These are phyloP conservation scores for Petrocephalus schoutedeni DNA, from an alignment of 2,797 vertebrate genomes.

Conservation along the genomic window DNA sequence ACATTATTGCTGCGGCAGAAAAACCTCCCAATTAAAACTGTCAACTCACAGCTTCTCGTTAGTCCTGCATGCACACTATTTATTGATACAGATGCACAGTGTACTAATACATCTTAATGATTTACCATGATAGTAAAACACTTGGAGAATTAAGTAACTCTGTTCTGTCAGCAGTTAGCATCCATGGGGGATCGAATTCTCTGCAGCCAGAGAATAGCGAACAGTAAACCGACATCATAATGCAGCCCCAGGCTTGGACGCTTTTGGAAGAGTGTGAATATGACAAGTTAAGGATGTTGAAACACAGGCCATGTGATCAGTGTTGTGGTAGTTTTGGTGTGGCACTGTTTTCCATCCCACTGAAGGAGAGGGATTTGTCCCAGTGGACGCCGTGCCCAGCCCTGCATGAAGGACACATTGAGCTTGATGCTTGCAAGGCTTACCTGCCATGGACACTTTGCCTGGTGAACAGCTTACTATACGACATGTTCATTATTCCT, in stretches of 20 bases:
- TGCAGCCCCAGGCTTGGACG: background rate
- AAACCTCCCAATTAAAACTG: constrained; percentile 32
- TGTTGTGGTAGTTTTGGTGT: background rate
- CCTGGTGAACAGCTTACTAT: constrained; percentile 23
- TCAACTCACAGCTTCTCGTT: constrained; percentile 27
- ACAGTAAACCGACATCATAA: background rate
- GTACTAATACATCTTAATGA: constrained; percentile 32
- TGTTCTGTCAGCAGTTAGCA: constrained; percentile 21
- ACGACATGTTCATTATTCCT: constrained; percentile 32
- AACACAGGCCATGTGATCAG: background rate
- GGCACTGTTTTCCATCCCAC: background rate
- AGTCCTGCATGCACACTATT: constrained; percentile 30
- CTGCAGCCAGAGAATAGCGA: background rate
- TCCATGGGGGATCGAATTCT: background rate
- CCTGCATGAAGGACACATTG: background rate
- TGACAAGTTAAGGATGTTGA: background rate
- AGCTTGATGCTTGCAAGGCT: constrained; percentile 18
- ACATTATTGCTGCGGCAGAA: constrained; percentile 29
- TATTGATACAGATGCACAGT: constrained; percentile 34
- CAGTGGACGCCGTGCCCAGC: background rate
- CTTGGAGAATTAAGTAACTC: constrained; percentile 31
- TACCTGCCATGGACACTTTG: background rate
- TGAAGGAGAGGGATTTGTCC: background rate
- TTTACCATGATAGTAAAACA: constrained; percentile 32
- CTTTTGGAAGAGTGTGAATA: background rate